These are phyloP conservation scores for Agrochola lychnidis DNA, from an alignment of 2,888 invertebrate genomes.

Conservation along the genomic window DNA sequence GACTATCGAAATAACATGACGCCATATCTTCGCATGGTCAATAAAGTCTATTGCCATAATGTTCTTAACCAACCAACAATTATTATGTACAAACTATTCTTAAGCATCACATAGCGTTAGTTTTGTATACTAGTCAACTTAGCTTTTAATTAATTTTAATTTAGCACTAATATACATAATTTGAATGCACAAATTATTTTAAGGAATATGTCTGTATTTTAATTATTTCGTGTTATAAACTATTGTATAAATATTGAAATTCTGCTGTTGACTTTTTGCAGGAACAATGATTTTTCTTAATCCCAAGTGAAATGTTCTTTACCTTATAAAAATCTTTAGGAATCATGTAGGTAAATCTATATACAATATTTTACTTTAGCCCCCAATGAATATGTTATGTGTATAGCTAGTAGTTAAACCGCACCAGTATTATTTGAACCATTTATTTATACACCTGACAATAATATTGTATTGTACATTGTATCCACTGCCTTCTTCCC, in stretches of 20 bases:
- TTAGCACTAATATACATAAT: conserved; percentile 57
- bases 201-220: conserved; percentile 35
- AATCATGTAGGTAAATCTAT: no score
- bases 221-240: conserved; percentile 54
- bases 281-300: conserved; percentile 2
- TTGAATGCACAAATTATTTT: conserved; percentile 64
- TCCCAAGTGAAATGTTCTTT: not conserved
- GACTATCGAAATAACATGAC: conserved; percentile 15
- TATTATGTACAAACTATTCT: conserved; percentile 73
- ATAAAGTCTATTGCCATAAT: conserved; percentile 47
- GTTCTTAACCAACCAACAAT: conserved; percentile 59
- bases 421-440: conserved; percentile 63
- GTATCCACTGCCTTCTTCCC: conserved; percentile 61
- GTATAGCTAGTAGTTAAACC: conserved; percentile 46
- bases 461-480: conserved; percentile 57
- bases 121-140: conserved; percentile 73
- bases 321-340: not conserved
- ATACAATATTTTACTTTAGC: not conserved
- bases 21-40: conserved; percentile 30
- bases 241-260: conserved; percentile 37
- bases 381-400: conserved; percentile 15
- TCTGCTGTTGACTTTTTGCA: conserved; percentile 24
- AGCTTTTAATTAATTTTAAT: conserved; percentile 68
- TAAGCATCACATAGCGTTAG: conserved; percentile 68
- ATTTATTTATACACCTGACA: conserved; percentile 63